Percentiles rank a stretch among this genome's conserved stretches.
phyloP scores from a whole-genome alignment of 1,140 invertebrate species.

The Rhizoglyphus robini region DNA sequence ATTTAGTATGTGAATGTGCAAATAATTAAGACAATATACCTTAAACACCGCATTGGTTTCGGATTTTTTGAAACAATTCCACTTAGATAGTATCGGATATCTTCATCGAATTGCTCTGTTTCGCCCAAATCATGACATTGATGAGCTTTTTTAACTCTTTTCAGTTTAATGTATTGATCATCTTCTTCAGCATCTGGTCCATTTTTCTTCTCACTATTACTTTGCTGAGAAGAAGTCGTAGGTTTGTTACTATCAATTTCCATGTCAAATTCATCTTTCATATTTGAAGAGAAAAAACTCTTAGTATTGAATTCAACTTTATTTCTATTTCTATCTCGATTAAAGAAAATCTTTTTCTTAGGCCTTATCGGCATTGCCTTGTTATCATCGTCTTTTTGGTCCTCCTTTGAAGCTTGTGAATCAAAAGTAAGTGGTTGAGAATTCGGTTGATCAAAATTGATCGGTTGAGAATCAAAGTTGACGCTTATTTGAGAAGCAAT shows the following conservation, averaged over 20 bases:
- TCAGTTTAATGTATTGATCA: slow-evolving; percentile 10
- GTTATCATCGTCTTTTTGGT: too few species aligned
- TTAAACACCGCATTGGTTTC: slow-evolving; percentile 20
- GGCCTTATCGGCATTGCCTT: neutral
- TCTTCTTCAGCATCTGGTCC: neutral
- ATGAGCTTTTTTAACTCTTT: slow-evolving; percentile 24
- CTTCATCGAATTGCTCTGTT: slow-evolving; percentile 24
- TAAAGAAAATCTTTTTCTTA: slow-evolving; percentile 20
- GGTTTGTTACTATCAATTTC: neutral
- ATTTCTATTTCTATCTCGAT: neutral
- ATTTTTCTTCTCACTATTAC: neutral
- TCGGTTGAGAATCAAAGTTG: too few species aligned
- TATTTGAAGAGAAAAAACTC: slow-evolving; percentile 23
- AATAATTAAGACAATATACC: slow-evolving; percentile 3
- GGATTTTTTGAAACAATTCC: slow-evolving; percentile 16
- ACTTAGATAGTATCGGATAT: slow-evolving; percentile 25
- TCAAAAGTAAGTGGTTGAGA: too few species aligned
- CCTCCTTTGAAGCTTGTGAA: too few species aligned
- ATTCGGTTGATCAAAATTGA: too few species aligned
- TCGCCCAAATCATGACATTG: slow-evolving; percentile 26
- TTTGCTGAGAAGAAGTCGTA: neutral
- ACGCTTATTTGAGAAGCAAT: too few species aligned
- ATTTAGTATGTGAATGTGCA: neutral
- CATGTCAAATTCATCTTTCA: slow-evolving; percentile 24
- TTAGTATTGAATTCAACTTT: slow-evolving; percentile 15